These are phyloP conservation scores for Drosophila busckii DNA, from an alignment of 1,140 invertebrate genomes.

Conservation along the genomic window DNA sequence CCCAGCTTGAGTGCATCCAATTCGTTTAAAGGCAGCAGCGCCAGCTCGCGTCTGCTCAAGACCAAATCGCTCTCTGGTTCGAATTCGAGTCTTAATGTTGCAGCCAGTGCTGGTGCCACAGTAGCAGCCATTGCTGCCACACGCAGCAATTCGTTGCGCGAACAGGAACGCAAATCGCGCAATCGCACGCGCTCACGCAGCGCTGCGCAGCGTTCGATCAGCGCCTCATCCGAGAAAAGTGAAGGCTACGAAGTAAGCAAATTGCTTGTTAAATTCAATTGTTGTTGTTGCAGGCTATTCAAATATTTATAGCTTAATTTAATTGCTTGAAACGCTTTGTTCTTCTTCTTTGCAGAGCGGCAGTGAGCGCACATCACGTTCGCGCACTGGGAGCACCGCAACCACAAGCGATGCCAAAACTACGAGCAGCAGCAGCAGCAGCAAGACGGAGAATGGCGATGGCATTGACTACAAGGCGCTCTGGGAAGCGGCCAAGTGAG, in stretches of 20 bases:
- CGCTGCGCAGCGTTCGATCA: constrained; percentile 69
- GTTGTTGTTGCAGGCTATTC: constrained; percentile 36
- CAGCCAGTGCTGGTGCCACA: constrained; percentile 43
- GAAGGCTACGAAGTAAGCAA: constrained; percentile 86
- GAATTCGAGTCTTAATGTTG: constrained; percentile 60
- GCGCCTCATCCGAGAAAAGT: constrained; percentile 79
- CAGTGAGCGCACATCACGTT: constrained; percentile 83
- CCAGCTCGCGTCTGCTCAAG: constrained; percentile 48
- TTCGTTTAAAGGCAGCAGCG: constrained; percentile 53
- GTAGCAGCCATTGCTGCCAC: constrained; percentile 67
- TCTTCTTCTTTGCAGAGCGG: constrained; percentile 84
- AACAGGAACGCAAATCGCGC: constrained; percentile 77
- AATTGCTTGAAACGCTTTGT: not conserved
- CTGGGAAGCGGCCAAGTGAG: constrained; percentile 84
- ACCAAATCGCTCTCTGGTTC: constrained; percentile 62
- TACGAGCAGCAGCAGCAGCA: constrained; percentile 41
- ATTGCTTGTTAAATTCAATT: constrained; percentile 9
- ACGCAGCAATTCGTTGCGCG: constrained; percentile 71
- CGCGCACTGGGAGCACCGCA: constrained; percentile 81
- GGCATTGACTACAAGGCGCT: constrained; percentile 90
- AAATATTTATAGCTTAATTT: not conserved
- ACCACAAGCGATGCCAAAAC: constrained; percentile 78
- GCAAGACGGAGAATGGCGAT: constrained; percentile 85
- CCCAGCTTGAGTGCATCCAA: constrained; percentile 56
- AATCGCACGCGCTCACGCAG: constrained; percentile 67